Base-by-base conservation (phyloP, 2,888 invertebrate genomes). In the Halocaridina rubra region DNA sequence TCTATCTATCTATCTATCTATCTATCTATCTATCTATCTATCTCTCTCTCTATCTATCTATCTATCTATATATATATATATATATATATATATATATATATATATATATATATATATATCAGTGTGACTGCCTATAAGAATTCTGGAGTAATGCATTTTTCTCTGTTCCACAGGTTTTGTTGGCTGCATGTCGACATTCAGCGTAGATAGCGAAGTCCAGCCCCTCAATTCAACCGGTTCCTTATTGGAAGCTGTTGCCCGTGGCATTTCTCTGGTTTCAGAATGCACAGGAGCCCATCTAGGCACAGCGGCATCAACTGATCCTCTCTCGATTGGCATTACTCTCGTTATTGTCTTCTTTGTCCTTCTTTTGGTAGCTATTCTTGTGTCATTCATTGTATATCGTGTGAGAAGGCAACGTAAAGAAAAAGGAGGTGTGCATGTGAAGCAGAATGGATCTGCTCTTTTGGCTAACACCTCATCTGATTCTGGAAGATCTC, bases 341-440 rank as follows among this genome's bases (percentile, higher is more conserved):
- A 97, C 97, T 0, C 92, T 98, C 39, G 97, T 98, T 24, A 96
- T 98, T 88, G 96, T 97, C 29, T 98, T 98, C 92, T 98, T 98
- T 90, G 95, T 96, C 5, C 95, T 97, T 85, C 92, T 98, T 16
- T 93, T 97, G 76, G 95, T 97, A 13, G 97, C 97, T 16, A 97
- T 97, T 89, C 93, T 96, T 81, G 95, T 96, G 24, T 97, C 97
- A 72, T 98, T 98, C 90, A 93, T 98, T n/a, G 96, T 97, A 59
- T 97, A 97, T 91, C 94, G 97, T 64, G 93, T 97, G 87, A 93
- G 97, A 64, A 95, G 96, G 79, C 96, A 97, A 90, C 96, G 95
- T 90, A 95, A 96, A 91, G 96, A 97, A 90, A 97, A 97, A 90
- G 94, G 93, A 67, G 89, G 89, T 16, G 94, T 94, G 13, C 93